Conservation (phyloP, 2,797 vertebrate genomes). For the Protosalanx chinensis region DNA sequence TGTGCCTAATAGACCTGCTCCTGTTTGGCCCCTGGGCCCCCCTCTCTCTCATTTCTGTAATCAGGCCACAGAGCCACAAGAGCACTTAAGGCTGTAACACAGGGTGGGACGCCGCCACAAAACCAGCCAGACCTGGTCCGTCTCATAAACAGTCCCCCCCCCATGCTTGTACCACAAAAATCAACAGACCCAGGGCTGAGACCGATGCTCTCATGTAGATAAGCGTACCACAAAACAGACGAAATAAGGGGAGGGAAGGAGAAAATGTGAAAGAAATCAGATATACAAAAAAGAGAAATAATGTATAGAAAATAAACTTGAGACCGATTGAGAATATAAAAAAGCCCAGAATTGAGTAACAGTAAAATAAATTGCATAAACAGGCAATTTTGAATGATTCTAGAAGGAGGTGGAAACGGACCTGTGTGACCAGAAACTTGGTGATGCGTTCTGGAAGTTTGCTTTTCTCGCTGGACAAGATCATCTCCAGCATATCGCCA, state of each 20-base stretch:
- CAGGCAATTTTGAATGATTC: background rate
- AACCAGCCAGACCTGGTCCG: slow-evolving; percentile 54
- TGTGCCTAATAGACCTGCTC: slow-evolving; percentile 66
- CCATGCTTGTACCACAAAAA: slow-evolving; percentile 51
- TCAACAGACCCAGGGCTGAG: slow-evolving; percentile 57
- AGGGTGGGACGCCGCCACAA: slow-evolving; percentile 53
- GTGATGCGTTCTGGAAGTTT: slow-evolving; percentile 93
- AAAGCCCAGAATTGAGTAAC: background rate
- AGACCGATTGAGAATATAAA: background rate
- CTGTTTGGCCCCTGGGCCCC: slow-evolving; percentile 53
- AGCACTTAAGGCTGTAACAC: slow-evolving; percentile 57
- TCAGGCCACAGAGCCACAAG: slow-evolving; percentile 65
- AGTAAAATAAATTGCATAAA: background rate
- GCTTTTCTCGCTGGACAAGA: slow-evolving; percentile 95
- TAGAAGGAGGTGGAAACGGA: slow-evolving; percentile 45
- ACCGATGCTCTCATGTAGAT: slow-evolving; percentile 8
- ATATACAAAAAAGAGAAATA: background rate
- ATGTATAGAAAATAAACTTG: background rate
- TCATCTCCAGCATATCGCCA: slow-evolving; percentile 98
- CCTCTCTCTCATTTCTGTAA: slow-evolving; percentile 45
- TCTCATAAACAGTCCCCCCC: slow-evolving; percentile 58
- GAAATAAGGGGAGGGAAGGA: slow-evolving; percentile 7
- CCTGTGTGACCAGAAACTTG: slow-evolving; percentile 97
- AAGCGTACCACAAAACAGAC: slow-evolving; percentile 15
- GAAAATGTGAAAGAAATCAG: background rate